Evolutionary conservation across 2,113 vertebrate species (phyloP).

Genomic region (Xiphias gladius): DNA sequence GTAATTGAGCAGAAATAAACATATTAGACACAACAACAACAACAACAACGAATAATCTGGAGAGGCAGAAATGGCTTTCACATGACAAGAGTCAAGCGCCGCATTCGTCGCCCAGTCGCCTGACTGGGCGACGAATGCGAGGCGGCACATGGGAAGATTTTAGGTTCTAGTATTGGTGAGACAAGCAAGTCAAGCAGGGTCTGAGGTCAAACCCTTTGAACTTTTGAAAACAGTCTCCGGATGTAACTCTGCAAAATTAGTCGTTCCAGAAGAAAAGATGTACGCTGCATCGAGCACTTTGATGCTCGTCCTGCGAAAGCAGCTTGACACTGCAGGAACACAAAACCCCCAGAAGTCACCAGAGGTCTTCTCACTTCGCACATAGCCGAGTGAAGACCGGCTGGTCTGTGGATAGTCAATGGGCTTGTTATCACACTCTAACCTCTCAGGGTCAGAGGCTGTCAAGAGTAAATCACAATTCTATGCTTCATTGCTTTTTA

Average conservation of each 20-base stretch:
- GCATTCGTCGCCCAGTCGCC: neutral
- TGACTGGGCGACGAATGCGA: no score
- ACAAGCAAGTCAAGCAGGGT: neutral
- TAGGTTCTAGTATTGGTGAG: no score
- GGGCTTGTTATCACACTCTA: neutral
- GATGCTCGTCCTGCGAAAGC: no score
- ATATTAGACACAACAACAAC: neutral
- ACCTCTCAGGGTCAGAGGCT: neutral
- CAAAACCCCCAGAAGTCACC: no score
- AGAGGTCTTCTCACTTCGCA: no score
- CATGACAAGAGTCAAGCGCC: constrained; percentile 23
- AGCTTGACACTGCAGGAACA: no score
- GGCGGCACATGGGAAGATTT: neutral
- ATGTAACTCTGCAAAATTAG: no score
- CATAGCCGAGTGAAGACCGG: no score
- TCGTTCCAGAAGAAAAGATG: no score
- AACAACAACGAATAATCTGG: neutral
- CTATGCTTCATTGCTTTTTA: neutral
- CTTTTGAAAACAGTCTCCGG: neutral
- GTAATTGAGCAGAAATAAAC: constrained; percentile 36
- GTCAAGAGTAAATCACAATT: neutral
- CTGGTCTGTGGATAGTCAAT: no score
- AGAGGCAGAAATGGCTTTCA: constrained; percentile 15
- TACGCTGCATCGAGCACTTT: no score
- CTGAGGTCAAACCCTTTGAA: neutral